Percentiles rank a stretch among this genome's conserved stretches.
Evolutionary conservation across 2,888 invertebrate genomes (phyloP).

Genomic region (Micoletzkya japonica): DNA sequence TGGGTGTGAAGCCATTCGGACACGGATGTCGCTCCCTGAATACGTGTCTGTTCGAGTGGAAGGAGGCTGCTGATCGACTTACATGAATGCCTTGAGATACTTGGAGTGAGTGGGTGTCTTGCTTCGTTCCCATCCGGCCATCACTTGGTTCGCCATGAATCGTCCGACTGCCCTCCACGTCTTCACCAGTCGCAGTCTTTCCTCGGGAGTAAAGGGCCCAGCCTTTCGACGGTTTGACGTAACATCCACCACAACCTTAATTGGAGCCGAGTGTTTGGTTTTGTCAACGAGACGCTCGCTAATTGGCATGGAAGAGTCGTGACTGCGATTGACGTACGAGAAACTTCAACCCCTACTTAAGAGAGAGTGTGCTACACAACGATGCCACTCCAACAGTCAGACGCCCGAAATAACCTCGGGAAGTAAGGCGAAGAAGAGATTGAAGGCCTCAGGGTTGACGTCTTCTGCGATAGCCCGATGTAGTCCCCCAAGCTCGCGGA

Average conservation of each 20-base stretch:
- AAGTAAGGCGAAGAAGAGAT: conserved; percentile 6
- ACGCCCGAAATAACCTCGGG: conserved; percentile 3
- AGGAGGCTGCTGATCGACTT: neutral
- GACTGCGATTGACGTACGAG: too few relatives aligned
- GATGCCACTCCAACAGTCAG: neutral
- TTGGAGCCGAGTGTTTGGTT: conserved; percentile 7
- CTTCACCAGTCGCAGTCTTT: conserved; percentile 5
- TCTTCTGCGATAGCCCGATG: neutral
- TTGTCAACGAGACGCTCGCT: neutral
- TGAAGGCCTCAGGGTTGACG: conserved; percentile 17
- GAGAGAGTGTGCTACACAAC: neutral
- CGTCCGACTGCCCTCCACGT: conserved; percentile 9
- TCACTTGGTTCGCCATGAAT: conserved; percentile 23
- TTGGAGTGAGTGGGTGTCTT: conserved; percentile 14
- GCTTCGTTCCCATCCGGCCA: conserved; percentile 23
- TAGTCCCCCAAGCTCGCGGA: conserved; percentile 18
- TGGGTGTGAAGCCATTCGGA: neutral
- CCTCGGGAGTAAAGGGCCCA: conserved; percentile 29
- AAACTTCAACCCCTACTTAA: neutral
- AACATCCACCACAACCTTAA: conserved; percentile 36
- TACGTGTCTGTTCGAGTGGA: neutral
- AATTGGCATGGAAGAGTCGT: neutral
- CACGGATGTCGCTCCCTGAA: conserved; percentile 16
- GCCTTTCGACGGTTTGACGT: conserved; percentile 29
- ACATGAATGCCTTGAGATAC: conserved; percentile 19